Evolutionary conservation across 2,888 invertebrate genomes (phyloP), one percentile per base, ranked within the genome.

Genomic region (Ptycholaimellus sp.): DNA sequence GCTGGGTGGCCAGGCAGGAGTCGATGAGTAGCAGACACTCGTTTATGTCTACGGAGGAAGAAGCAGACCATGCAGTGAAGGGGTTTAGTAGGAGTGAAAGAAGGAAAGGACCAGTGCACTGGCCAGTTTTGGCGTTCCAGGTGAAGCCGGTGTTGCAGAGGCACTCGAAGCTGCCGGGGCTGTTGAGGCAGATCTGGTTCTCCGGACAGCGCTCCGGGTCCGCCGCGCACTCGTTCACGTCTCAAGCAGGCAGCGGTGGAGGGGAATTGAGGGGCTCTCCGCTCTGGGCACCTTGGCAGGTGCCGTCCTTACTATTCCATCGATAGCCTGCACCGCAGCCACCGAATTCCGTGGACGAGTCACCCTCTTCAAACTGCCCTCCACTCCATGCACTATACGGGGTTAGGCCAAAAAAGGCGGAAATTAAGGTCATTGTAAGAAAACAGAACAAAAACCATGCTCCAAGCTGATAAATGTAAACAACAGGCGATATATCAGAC

Each of bases 1-100:
- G 46, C 40, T 56, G 56, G 6, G 48, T 42, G 36, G 48, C 50
- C 16, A 50, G 36, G 40, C 50, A 50, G 34, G 51, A 51, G 42
- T 56, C 53, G 42, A 46, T 46, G 30, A 50, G 40, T 17, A 53
- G 48, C 13, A 48, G 39, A 37, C 56, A 56, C 35, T 56, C 56
- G 38, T 56, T 54, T 27, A 56, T 45, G 38, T 54, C 54, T 55
- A 36, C n/a, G n/a, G n/a, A n/a, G n/a, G n/a, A n/a, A n/a, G n/a
- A n/a, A n/a, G 5, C 29, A 29, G 13, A 29, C 14, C 13, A n/a
- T n/a, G 14, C 29, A 29, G n/a, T n/a, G n/a, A n/a, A n/a, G n/a
- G n/a, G n/a, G n/a, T n/a, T n/a, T 13, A 25, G 25, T 25, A 9
- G 25, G 13, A 25, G 13, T 13, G 6, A 25, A 32, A 9, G 17